Evolutionary conservation across 2,113 vertebrate genomes (phyloP).

Genomic region (Mustelus asterias): DNA sequence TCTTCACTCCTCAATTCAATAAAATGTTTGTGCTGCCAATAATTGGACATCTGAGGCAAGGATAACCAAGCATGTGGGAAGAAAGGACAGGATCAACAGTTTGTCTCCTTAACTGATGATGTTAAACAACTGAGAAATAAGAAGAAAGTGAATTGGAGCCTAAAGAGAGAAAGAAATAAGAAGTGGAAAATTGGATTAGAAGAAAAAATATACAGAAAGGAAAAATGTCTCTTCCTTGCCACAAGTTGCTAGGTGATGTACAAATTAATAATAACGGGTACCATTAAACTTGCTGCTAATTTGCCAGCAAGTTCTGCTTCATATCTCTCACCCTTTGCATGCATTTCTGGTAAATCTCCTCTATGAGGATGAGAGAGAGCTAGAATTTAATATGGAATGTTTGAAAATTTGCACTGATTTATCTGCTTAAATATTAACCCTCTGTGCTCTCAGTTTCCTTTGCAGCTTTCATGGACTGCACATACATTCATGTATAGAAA

Average conservation of each 20-base stretch:
- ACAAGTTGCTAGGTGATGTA: neutral
- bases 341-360: neutral
- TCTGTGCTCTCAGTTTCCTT: neutral
- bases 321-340: neutral
- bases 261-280: neutral
- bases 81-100: neutral
- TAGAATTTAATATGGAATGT: neutral
- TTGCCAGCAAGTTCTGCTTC: neutral
- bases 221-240: neutral
- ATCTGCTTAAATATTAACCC: constrained; percentile 22
- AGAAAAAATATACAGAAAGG: neutral
- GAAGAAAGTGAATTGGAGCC: neutral
- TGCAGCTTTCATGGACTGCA: neutral
- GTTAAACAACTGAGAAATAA: neutral
- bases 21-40: neutral
- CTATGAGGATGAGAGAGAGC: neutral
- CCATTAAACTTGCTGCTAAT: neutral
- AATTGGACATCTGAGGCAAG: neutral
- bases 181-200: neutral
- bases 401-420: constrained; percentile 34
- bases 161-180: neutral
- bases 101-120: neutral
- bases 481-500: neutral
- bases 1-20: neutral
- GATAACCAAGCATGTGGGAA: neutral